phyloP scores from a whole-genome alignment of 1,140 invertebrate genomes.

The Pachypsylla venusta region DNA sequence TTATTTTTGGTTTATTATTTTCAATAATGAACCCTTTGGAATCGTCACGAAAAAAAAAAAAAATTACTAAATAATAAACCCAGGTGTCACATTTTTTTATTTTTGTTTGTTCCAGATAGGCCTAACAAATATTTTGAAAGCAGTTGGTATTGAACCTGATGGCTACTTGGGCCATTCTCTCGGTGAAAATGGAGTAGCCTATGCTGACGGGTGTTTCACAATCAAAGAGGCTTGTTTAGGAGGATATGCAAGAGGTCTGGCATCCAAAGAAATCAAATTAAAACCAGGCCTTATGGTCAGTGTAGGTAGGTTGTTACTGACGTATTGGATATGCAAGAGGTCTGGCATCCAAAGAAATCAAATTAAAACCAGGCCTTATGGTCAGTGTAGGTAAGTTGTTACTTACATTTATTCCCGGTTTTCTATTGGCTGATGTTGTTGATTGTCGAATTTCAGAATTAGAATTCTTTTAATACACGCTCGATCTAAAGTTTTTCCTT shows the following conservation, averaged over 20 bases:
- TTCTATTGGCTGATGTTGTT: too few relatives aligned
- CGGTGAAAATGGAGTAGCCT: constrained; percentile 71
- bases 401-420: too few relatives aligned
- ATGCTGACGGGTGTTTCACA: constrained; percentile 71
- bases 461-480: too few relatives aligned
- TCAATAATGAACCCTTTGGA: too few relatives aligned
- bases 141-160: constrained; percentile 57
- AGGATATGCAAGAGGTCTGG: constrained; percentile 38
- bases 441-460: too few relatives aligned
- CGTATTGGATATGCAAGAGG: constrained; percentile 39
- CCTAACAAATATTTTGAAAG: constrained; percentile 56
- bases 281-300: constrained; percentile 18
- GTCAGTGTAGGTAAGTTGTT: constrained; percentile 20
- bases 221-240: constrained; percentile 65
- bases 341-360: constrained; percentile 9
- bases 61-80: too few relatives aligned
- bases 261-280: constrained; percentile 5
- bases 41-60: too few relatives aligned
- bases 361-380: constrained; percentile 17
- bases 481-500: too few relatives aligned
- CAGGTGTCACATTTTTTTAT: too few relatives aligned
- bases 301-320: constrained; percentile 16
- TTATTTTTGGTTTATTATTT: too few relatives aligned
- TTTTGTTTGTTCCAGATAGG: constrained; percentile 58
- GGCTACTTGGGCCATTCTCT: constrained; percentile 76